These are phyloP conservation scores for Thecocarcelia acutangulata DNA, from an alignment of 2,888 invertebrate species.

Conservation along the genomic window DNA sequence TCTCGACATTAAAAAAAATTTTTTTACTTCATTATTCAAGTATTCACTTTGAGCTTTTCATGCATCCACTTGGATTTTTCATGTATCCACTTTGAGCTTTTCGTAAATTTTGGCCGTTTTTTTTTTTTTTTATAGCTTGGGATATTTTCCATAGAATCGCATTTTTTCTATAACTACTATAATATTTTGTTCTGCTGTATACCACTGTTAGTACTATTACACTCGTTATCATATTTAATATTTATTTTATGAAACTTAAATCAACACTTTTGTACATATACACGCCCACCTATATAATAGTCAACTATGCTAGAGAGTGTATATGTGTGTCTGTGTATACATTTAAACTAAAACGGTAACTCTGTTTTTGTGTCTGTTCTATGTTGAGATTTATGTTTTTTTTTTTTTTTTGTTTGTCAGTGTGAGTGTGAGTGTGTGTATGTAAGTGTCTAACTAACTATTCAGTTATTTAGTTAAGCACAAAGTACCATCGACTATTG, in stretches of 20 bases:
- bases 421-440: background rate
- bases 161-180: slow-evolving; percentile 44
- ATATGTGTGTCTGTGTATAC: background rate
- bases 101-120: too few relatives aligned
- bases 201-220: slow-evolving; percentile 17
- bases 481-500: slow-evolving; percentile 28
- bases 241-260: background rate
- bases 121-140: too few relatives aligned
- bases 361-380: slow-evolving; percentile 8
- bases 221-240: slow-evolving; percentile 6
- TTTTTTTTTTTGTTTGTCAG: too few relatives aligned
- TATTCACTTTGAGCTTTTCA: too few relatives aligned
- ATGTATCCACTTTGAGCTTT: too few relatives aligned
- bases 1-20: too few relatives aligned
- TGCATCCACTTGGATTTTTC: too few relatives aligned
- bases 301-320: slow-evolving; percentile 13
- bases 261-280: background rate
- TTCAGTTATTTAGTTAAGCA: slow-evolving; percentile 17
- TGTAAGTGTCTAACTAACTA: slow-evolving; percentile 19
- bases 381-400: background rate
- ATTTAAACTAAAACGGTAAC: slow-evolving; percentile 27
- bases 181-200: slow-evolving; percentile 14
- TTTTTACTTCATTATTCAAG: too few relatives aligned
- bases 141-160: background rate
- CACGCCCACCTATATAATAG: slow-evolving; percentile 27